These are phyloP conservation scores for Tinea semifulvella DNA, from an alignment of 2,888 invertebrate species.

Conservation along the genomic window DNA sequence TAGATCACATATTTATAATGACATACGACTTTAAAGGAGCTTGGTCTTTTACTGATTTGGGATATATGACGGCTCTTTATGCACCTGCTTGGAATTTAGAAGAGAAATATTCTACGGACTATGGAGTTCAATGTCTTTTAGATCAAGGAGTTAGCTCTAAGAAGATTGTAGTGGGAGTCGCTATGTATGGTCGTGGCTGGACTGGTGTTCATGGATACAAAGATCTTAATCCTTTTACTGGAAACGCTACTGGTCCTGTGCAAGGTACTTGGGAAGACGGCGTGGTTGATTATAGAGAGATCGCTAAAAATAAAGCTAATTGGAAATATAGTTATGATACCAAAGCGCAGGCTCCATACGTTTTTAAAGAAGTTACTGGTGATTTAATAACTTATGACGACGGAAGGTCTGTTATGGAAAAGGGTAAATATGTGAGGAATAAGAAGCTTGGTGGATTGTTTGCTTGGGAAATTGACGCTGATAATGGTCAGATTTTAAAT, in stretches of 20 bases:
- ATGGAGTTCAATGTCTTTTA: conserved; percentile 49
- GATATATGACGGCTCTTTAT: conserved; percentile 50
- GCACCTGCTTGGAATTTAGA: conserved; percentile 54
- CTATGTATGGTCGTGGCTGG: conserved; percentile 60
- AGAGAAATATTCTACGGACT: conserved; percentile 59
- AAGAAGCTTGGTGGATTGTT: conserved; percentile 56
- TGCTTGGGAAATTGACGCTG: conserved; percentile 58
- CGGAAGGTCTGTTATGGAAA: conserved; percentile 52
- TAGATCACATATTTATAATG: conserved; percentile 61
- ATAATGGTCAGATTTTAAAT: conserved; percentile 54
- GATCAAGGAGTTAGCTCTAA: conserved; percentile 56
- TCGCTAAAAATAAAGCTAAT: conserved; percentile 45
- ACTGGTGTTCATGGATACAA: conserved; percentile 49
- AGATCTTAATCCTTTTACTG: conserved; percentile 49
- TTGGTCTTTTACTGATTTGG: conserved; percentile 55
- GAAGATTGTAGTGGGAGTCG: conserved; percentile 55
- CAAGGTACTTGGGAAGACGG: conserved; percentile 61
- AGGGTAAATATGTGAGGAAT: conserved; percentile 55
- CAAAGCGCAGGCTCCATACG: conserved; percentile 54
- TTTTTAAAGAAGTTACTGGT: conserved; percentile 47
- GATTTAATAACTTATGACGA: conserved; percentile 56
- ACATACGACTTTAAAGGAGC: conserved; percentile 61
- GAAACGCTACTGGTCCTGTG: conserved; percentile 49
- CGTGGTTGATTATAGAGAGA: conserved; percentile 55
- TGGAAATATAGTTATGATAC: conserved; percentile 58